phyloP scores from a whole-genome alignment of 2,113 vertebrate species.

The Mesitornis unicolor region DNA sequence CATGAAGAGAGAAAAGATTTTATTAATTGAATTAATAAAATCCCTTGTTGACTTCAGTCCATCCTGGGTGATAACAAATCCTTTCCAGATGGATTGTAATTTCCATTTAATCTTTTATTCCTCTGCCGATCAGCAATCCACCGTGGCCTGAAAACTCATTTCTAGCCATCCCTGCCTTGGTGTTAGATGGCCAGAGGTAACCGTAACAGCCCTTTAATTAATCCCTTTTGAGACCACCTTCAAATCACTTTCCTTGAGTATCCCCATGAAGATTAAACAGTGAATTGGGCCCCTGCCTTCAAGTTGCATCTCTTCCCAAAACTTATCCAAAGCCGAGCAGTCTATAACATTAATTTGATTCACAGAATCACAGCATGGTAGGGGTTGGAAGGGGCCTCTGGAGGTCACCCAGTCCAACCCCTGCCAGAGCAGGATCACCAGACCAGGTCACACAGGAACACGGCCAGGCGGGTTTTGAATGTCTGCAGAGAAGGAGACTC shows the following conservation, averaged over 20 bases:
- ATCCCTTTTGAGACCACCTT: neutral
- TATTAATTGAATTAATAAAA: constrained; percentile 65
- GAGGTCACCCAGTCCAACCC: too few relatives aligned
- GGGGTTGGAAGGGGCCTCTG: too few relatives aligned
- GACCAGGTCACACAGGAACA: too few relatives aligned
- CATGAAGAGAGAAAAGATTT: neutral
- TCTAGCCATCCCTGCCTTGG: neutral
- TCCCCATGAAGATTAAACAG: neutral
- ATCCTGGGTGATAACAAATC: constrained; percentile 40
- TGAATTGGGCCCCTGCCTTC: neutral
- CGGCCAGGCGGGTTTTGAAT: too few relatives aligned
- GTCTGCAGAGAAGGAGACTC: too few relatives aligned
- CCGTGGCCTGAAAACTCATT: neutral
- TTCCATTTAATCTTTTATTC: constrained; percentile 12
- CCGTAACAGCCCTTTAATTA: neutral
- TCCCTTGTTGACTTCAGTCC: constrained; percentile 23
- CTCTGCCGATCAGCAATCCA: neutral
- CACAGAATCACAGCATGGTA: too few relatives aligned
- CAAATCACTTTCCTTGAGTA: neutral
- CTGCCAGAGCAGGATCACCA: too few relatives aligned
- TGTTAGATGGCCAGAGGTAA: neutral
- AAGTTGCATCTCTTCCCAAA: neutral
- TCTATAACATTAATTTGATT: neutral
- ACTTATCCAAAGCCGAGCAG: neutral
- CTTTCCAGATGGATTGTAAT: constrained; percentile 43